Conservation (phyloP, 1,140 invertebrate species). For the Aphis craccivora region DNA sequence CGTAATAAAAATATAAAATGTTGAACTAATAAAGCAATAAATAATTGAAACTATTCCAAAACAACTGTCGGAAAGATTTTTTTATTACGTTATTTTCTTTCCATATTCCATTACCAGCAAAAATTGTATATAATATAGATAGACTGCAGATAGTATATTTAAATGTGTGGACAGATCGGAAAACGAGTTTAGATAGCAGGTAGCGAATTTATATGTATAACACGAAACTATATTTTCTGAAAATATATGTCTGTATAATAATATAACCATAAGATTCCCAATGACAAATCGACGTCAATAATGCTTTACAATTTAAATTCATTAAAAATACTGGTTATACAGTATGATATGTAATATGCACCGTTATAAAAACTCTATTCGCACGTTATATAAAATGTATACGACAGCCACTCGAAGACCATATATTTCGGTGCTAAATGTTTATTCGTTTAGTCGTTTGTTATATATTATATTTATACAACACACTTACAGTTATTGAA, state of each 20-base stretch:
- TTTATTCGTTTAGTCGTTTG: neutral
- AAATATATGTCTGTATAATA: neutral
- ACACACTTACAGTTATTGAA: neutral
- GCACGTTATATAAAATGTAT: neutral
- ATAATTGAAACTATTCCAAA: neutral
- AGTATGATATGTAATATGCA: neutral
- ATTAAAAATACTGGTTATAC: constrained; percentile 23
- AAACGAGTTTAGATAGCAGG: constrained; percentile 22
- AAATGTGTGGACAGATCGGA: neutral
- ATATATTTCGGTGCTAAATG: constrained; percentile 2
- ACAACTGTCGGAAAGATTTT: neutral
- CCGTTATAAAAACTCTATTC: constrained; percentile 11
- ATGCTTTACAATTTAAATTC: constrained; percentile 5
- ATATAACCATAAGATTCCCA: neutral
- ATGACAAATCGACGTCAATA: constrained; percentile 16
- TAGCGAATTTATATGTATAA: constrained; percentile 22
- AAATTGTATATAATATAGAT: neutral
- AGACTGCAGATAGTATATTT: neutral
- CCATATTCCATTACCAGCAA: neutral
- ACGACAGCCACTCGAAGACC: neutral
- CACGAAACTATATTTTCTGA: neutral
- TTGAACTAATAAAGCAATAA: neutral
- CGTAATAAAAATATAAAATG: neutral
- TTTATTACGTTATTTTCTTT: neutral
- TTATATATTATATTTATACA: neutral